Base-by-base conservation (phyloP, 2,888 invertebrate genomes). In the Parochlus steinenii region DNA sequence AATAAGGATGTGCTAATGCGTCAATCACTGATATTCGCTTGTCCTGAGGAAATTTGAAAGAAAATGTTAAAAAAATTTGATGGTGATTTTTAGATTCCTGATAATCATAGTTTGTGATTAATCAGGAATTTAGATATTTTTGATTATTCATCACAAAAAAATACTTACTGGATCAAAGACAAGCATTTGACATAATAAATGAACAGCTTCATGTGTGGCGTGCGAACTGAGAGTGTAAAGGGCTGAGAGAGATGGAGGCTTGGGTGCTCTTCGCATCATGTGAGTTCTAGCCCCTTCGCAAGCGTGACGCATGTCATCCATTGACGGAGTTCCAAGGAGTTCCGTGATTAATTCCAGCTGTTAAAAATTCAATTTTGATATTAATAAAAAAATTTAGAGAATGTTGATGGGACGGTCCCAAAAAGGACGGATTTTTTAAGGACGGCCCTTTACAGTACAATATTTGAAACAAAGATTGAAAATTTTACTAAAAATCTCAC, bases 271-370 rank as follows among this genome's bases (percentile, higher is more conserved):
- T 40, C 81, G 69, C 52, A 87, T 59, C 80, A 93, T 89, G 61
- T 93, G 92, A 17, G 81, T 74, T 45, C 81, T 74, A 26, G 93
- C 93, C 42, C 89, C 92, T 47, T 93, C 90, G 60, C 97, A 98
- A 32, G 95, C 95, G 56, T 89, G 82, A 50, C 82, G 74, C 90
- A 98, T 95, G 61, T 97, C 97, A 51, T 90, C 89, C 50, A 83
- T 63, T 39, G 81, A 75, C 25, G 98, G 98, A 35, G 97, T 95
- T 46, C 98, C 98, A 49, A 98, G 66, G 46, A 98, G 67, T 60
- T 97, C 95, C 35, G 95, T 93, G 54, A 98, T 98, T 52, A 95
- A 64, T 64, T 98, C 97, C 69, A 98, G 64, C 78, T 92, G 71
- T 37, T 59, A 55, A 5, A 23, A 24, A 29, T n/a, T 33, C 17